Conservation (phyloP, 2,888 invertebrate species). For the Yponomeuta plumbellus region DNA sequence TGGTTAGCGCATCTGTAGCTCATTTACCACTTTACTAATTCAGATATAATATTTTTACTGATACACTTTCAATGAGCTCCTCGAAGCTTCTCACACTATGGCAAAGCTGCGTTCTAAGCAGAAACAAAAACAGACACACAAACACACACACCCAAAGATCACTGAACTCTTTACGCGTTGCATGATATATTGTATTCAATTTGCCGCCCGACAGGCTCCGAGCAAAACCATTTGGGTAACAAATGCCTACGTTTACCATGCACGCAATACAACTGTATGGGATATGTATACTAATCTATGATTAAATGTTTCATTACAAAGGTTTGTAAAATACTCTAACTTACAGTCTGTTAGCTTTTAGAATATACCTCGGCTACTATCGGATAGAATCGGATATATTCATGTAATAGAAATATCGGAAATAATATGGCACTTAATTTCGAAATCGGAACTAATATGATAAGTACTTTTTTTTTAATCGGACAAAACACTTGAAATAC, state of each 20-base stretch:
- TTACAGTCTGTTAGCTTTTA: neutral
- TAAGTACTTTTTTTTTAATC: too few species aligned
- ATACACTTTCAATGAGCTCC: too few species aligned
- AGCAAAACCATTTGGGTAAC: constrained; percentile 68
- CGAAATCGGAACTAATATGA: too few species aligned
- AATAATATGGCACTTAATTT: too few species aligned
- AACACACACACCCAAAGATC: constrained; percentile 24
- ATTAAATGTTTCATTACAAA: neutral
- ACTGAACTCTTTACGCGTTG: constrained; percentile 53
- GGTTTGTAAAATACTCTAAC: neutral
- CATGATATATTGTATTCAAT: constrained; percentile 72
- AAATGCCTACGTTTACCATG: constrained; percentile 48
- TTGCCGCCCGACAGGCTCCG: constrained; percentile 64
- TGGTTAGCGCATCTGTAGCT: too few species aligned
- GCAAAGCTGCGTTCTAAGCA: neutral
- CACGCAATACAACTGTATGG: constrained; percentile 13
- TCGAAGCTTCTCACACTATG: neutral
- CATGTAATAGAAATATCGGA: too few species aligned
- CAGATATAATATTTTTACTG: too few species aligned
- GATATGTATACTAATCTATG: neutral
- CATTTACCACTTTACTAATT: too few species aligned
- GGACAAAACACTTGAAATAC: too few species aligned
- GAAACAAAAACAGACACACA: too few species aligned
- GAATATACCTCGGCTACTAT: too few species aligned
- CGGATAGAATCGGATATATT: too few species aligned